Percentiles rank a stretch among this genome's conserved stretches.
phyloP scores from a whole-genome alignment of 2,797 vertebrate species.

The Chloroceryle inda region DNA sequence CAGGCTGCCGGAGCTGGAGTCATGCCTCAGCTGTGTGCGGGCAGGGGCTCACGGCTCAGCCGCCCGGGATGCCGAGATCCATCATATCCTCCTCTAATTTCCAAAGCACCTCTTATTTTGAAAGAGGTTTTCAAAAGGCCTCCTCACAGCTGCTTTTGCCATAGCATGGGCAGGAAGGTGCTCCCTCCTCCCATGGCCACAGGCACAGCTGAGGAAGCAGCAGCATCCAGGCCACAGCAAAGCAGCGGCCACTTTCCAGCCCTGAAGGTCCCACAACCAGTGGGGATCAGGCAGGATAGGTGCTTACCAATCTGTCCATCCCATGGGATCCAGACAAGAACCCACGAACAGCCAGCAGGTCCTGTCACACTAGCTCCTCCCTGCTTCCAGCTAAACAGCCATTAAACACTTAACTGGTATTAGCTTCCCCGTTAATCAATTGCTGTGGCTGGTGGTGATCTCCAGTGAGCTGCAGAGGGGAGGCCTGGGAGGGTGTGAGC shows the following conservation, averaged over 20 bases:
- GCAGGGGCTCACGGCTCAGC: background rate
- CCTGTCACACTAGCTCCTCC: background rate
- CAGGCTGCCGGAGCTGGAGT: background rate
- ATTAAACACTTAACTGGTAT: slow-evolving; percentile 29
- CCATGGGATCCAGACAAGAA: background rate
- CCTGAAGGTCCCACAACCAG: background rate
- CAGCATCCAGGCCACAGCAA: background rate
- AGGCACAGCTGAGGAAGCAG: rapidly evolving
- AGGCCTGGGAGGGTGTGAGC: background rate
- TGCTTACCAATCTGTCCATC: background rate
- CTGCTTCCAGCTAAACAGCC: background rate
- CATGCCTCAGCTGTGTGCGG: rapidly evolving
- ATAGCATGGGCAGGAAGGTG: background rate
- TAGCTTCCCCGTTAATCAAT: slow-evolving; percentile 26
- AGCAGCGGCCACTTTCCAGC: background rate
- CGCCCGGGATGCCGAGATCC: background rate
- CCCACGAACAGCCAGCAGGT: background rate
- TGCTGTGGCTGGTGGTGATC: background rate
- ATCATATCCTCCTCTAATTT: background rate
- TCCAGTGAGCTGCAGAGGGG: background rate
- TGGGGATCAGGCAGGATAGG: background rate
- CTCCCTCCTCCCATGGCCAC: background rate
- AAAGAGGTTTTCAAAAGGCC: background rate
- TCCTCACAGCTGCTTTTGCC: background rate
- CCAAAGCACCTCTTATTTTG: background rate